Evolutionary conservation across 1,140 invertebrate species (phyloP).

Genomic region (Zaprionus kolodkinae): DNA sequence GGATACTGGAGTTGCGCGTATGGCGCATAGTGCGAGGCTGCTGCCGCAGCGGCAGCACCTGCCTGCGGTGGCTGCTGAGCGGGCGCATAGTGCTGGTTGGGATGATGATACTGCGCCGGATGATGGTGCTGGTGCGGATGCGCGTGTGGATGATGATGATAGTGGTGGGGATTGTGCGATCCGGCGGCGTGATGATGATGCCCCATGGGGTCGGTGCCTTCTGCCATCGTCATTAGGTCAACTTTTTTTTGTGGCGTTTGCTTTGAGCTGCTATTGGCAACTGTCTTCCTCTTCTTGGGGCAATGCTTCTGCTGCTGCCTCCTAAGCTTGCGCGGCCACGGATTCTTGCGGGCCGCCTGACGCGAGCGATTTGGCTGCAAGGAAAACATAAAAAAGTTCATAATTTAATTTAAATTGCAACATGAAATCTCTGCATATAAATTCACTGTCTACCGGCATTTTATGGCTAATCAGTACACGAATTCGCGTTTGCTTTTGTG

Average conservation of each 20-base stretch:
- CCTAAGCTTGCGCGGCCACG: slow-evolving; percentile 23
- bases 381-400: not conserved
- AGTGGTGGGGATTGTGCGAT: slow-evolving; percentile 71
- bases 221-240: slow-evolving; percentile 84
- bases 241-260: slow-evolving; percentile 72
- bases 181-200: slow-evolving; percentile 79
- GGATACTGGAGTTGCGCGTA: slow-evolving; percentile 74
- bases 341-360: slow-evolving; percentile 53
- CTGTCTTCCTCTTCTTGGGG: slow-evolving; percentile 19
- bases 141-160: slow-evolving; percentile 63
- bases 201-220: slow-evolving; percentile 84
- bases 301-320: slow-evolving; percentile 13
- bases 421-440: not conserved
- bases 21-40: slow-evolving; percentile 55
- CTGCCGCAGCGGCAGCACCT: slow-evolving; percentile 40
- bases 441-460: slow-evolving; percentile 12
- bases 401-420: not conserved
- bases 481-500: not conserved
- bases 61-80: slow-evolving; percentile 47
- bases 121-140: slow-evolving; percentile 64
- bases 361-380: slow-evolving; percentile 43
- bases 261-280: slow-evolving; percentile 35
- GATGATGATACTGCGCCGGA: slow-evolving; percentile 54
- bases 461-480: not conserved
- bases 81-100: slow-evolving; percentile 55